Conservation (phyloP, 2,888 invertebrate genomes). For the Ypsolopha scabrella region DNA sequence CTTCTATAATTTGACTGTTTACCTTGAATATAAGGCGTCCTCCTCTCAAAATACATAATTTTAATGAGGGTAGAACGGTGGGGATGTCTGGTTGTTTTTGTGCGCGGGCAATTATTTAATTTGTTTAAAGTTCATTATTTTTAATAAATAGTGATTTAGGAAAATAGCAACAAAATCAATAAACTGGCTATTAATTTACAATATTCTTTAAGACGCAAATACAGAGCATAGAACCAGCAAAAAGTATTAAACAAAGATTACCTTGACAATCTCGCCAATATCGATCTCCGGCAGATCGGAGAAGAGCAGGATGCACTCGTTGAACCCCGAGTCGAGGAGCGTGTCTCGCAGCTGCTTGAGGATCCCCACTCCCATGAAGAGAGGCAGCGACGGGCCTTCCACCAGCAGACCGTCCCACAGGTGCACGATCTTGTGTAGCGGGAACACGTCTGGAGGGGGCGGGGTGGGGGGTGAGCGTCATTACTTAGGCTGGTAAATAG, state of each 20-base stretch:
- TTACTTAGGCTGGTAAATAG: too few relatives aligned
- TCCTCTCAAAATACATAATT: too few relatives aligned
- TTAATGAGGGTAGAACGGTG: too few relatives aligned
- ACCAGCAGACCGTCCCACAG: slow-evolving; percentile 97
- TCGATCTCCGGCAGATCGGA: slow-evolving; percentile 99
- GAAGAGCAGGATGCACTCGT: slow-evolving; percentile 97
- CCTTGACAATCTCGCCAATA: slow-evolving; percentile 90
- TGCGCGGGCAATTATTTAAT: too few relatives aligned
- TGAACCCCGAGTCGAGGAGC: slow-evolving; percentile 91
- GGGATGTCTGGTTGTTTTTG: too few relatives aligned
- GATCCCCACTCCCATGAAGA: slow-evolving; percentile 95
- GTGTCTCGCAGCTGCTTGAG: slow-evolving; percentile 88
- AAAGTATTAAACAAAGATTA: slow-evolving; percentile 12
- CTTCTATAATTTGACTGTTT: too few relatives aligned
- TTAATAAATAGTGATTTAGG: too few relatives aligned
- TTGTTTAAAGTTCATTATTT: too few relatives aligned
- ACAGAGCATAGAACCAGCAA: background rate
- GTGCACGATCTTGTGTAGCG: slow-evolving; percentile 96
- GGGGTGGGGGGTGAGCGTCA: background rate
- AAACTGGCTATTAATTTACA: too few relatives aligned
- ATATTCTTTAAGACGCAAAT: too few relatives aligned
- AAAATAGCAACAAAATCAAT: too few relatives aligned
- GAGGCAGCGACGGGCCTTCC: slow-evolving; percentile 92
- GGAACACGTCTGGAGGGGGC: slow-evolving; percentile 89
- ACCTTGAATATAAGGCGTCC: too few relatives aligned